Conservation (phyloP, 2,888 invertebrate genomes). For the Sarcophaga carnaria region DNA sequence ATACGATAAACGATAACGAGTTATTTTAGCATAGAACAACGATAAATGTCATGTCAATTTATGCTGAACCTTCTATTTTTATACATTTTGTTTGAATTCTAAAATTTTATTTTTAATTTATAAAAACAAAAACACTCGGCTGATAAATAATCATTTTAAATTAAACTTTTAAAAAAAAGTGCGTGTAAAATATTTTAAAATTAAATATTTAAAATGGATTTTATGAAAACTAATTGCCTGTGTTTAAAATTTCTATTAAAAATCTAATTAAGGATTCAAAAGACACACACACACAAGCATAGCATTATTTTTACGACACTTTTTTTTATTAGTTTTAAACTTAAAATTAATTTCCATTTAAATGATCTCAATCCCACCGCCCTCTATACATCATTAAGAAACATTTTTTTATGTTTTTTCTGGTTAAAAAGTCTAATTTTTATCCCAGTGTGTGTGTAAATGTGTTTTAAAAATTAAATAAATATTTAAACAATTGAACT, state of each 20-base stretch:
- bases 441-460: background rate
- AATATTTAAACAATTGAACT: background rate
- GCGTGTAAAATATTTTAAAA: no score
- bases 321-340: background rate
- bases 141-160: no score
- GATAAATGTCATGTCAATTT: conserved; percentile 48
- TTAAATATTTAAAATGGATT: no score
- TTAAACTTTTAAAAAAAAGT: no score
- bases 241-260: no score
- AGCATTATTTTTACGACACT: no score
- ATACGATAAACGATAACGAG: conserved; percentile 1
- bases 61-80: background rate
- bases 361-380: background rate
- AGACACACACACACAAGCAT: no score
- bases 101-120: background rate
- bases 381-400: background rate
- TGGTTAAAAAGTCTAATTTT: background rate
- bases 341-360: background rate
- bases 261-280: no score
- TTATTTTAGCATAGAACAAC: conserved; percentile 38
- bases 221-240: no score
- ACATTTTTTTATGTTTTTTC: background rate
- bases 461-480: background rate
- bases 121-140: no score
- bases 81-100: background rate